Evolutionary conservation across 2,113 vertebrate species (phyloP).

Genomic region (Maccullochella peelii): DNA sequence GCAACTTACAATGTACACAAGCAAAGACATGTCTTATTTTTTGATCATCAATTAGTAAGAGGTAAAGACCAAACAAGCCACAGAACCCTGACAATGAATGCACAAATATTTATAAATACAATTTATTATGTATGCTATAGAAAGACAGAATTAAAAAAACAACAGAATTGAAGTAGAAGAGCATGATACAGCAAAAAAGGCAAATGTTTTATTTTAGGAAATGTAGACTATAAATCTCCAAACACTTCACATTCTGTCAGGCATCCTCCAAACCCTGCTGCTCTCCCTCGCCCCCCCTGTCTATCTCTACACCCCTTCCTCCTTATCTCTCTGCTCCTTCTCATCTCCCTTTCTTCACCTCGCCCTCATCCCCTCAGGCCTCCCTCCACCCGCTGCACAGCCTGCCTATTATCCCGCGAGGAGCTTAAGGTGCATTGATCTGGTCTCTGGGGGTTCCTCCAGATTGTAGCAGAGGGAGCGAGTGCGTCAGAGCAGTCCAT

Average conservation of each 20-base stretch:
- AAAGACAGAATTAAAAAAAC: neutral
- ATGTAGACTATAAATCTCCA: conserved; percentile 25
- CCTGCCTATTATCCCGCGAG: conserved; percentile 70
- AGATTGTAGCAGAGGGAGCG: conserved; percentile 56
- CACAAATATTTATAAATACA: neutral
- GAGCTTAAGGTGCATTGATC: conserved; percentile 74
- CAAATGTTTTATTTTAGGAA: conserved; percentile 23
- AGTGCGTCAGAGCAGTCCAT: conserved; percentile 68
- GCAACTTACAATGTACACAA: neutral
- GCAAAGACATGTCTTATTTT: neutral
- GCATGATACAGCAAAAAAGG: neutral
- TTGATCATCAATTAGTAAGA: neutral
- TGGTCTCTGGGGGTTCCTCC: conserved; percentile 66
- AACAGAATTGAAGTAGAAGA: neutral
- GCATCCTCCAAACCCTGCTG: conserved; percentile 11
- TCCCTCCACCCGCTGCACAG: conserved; percentile 58
- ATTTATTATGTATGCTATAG: neutral
- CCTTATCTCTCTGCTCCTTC: conserved; percentile 34
- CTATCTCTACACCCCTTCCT: conserved; percentile 2
- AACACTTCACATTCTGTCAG: conserved; percentile 12
- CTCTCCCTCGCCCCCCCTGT: neutral
- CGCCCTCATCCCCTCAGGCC: conserved; percentile 51
- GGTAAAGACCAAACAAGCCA: neutral
- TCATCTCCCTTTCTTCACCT: conserved; percentile 54
- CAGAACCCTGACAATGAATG: neutral